These are phyloP conservation scores for Lithophane semibrunnea DNA, from an alignment of 2,888 invertebrate species.

Conservation along the genomic window DNA sequence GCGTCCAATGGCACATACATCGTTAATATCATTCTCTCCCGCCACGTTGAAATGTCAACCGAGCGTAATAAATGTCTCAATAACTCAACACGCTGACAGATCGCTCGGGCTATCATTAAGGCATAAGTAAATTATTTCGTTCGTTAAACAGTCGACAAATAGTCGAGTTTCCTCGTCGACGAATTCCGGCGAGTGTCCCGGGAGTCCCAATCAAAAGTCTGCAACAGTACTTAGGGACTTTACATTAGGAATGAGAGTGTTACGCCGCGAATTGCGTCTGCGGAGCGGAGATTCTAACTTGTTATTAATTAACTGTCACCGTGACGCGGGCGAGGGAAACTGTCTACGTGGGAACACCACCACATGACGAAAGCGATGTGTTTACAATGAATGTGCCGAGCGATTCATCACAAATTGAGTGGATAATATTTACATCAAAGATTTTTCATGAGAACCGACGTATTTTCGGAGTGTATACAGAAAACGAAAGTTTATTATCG, in stretches of 20 bases:
- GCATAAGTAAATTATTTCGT: slow-evolving; percentile 76
- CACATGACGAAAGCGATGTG: slow-evolving; percentile 74
- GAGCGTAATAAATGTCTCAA: slow-evolving; percentile 77
- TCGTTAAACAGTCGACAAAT: slow-evolving; percentile 72
- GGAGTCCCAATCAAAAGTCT: slow-evolving; percentile 80
- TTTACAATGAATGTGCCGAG: slow-evolving; percentile 66
- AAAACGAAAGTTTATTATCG: slow-evolving; percentile 54
- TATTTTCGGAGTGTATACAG: slow-evolving; percentile 39
- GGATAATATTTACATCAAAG: slow-evolving; percentile 69
- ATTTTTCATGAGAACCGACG: slow-evolving; percentile 59
- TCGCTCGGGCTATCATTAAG: slow-evolving; percentile 73
- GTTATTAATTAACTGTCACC: slow-evolving; percentile 81
- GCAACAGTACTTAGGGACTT: slow-evolving; percentile 77
- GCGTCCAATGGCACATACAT: slow-evolving; percentile 67
- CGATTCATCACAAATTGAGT: slow-evolving; percentile 74
- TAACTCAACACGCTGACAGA: slow-evolving; percentile 76
- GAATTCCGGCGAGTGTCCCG: slow-evolving; percentile 59
- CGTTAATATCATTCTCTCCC: slow-evolving; percentile 73
- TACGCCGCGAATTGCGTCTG: slow-evolving; percentile 68
- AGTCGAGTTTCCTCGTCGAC: slow-evolving; percentile 62
- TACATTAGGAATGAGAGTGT: slow-evolving; percentile 71
- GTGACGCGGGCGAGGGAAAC: slow-evolving; percentile 54
- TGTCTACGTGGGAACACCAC: slow-evolving; percentile 72
- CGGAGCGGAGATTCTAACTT: slow-evolving; percentile 76
- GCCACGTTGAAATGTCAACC: slow-evolving; percentile 73